These are phyloP conservation scores for Rhopalosiphum nymphaeae DNA, from an alignment of 2,888 invertebrate genomes.

Conservation along the genomic window DNA sequence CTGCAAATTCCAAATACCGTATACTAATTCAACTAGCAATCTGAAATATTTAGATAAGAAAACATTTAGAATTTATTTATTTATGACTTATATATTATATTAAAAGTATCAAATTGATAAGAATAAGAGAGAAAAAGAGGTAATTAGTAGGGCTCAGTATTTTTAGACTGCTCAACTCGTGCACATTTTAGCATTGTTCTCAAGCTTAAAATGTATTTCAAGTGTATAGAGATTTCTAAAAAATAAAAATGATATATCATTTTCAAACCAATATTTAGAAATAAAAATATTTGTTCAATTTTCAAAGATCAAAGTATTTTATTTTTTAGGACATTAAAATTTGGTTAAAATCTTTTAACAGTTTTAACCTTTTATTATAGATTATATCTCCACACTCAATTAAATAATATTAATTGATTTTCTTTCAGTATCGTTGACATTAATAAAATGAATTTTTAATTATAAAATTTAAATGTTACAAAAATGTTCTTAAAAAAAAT, in stretches of 20 bases:
- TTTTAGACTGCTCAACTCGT: not conserved
- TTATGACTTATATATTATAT: not conserved
- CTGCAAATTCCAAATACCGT: not conserved
- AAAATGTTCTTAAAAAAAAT: not conserved
- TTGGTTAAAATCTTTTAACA: not conserved
- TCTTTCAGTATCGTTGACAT: not conserved
- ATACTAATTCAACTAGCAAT: not conserved
- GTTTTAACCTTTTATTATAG: not conserved
- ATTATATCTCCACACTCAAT: not conserved
- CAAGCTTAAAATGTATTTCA: not conserved
- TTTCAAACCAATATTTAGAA: not conserved
- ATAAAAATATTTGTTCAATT: not conserved
- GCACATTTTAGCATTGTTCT: not conserved
- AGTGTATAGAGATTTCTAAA: too few species aligned
- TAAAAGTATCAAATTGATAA: not conserved
- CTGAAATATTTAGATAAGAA: conserved; percentile 28
- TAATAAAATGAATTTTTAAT: not conserved
- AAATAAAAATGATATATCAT: not conserved
- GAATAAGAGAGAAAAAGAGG: not conserved
- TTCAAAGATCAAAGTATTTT: too few species aligned
- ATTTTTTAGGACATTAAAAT: not conserved
- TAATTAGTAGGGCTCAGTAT: not conserved
- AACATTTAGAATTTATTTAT: not conserved
- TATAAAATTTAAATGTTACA: not conserved
- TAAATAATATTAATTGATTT: not conserved